phyloP scores from a whole-genome alignment of 2,797 vertebrate species.

The Gadopsis marmoratus region DNA sequence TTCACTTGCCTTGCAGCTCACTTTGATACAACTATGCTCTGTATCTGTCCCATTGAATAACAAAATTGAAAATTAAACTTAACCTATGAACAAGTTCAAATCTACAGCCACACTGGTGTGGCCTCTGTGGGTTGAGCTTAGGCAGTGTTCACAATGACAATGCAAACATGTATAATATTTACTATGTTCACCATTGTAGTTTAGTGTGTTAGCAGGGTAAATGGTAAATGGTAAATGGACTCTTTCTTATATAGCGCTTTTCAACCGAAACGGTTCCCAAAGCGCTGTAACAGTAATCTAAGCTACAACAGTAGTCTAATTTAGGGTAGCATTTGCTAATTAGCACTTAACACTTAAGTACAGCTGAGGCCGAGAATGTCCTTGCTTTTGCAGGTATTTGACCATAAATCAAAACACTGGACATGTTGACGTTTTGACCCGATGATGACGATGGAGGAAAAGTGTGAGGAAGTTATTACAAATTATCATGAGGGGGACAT shows the following conservation, averaged over 20 bases:
- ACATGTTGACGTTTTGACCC: background rate
- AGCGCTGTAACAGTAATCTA: too few species aligned
- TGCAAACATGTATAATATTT: background rate
- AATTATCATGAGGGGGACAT: background rate
- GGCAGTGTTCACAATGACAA: background rate
- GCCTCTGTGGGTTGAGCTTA: too few species aligned
- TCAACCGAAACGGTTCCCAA: too few species aligned
- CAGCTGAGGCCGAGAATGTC: background rate
- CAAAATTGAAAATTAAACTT: background rate
- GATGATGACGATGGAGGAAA: background rate
- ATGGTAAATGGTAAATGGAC: too few species aligned
- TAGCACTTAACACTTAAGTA: too few species aligned
- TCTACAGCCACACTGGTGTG: too few species aligned
- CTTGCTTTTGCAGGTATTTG: background rate
- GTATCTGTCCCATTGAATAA: background rate
- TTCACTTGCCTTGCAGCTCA: background rate
- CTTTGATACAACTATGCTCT: background rate
- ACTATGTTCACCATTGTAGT: background rate
- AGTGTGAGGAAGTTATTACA: background rate
- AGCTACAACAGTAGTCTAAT: too few species aligned
- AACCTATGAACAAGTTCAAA: background rate
- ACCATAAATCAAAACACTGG: background rate
- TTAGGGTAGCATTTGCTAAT: too few species aligned
- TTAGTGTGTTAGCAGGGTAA: background rate
- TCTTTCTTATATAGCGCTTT: too few species aligned